These are phyloP conservation scores for Trissoscelio sp. DNA, from an alignment of 2,888 invertebrate genomes.

Conservation along the genomic window DNA sequence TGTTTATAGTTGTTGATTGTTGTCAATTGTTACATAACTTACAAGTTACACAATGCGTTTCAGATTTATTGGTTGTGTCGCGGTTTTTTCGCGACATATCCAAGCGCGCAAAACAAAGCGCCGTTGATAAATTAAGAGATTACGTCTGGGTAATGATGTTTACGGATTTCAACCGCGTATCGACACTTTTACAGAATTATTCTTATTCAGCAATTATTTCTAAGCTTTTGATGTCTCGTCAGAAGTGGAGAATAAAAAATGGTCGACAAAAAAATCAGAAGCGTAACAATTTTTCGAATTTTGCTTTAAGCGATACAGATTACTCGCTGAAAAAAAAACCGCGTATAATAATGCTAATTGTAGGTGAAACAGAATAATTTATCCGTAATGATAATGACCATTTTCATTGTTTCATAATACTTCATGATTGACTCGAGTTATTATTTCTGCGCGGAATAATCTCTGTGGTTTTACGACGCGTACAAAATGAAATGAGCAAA, in stretches of 20 bases:
- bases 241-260: too few relatives aligned
- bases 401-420: slow-evolving; percentile 66
- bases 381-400: slow-evolving; percentile 66
- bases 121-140: slow-evolving; percentile 12
- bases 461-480: slow-evolving; percentile 55
- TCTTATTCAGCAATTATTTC: too few relatives aligned
- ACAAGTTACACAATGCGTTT: slow-evolving; percentile 24
- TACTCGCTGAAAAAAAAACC: slow-evolving; percentile 48
- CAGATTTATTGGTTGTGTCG: background rate
- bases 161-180: slow-evolving; percentile 3
- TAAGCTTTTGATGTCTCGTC: too few relatives aligned
- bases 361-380: slow-evolving; percentile 66
- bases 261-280: background rate
- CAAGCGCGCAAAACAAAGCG: slow-evolving; percentile 7
- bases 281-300: slow-evolving; percentile 8
- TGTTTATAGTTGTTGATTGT: slow-evolving; percentile 41
- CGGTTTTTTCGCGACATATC: background rate
- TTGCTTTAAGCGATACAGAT: slow-evolving; percentile 47
- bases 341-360: slow-evolving; percentile 65
- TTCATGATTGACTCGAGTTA: slow-evolving; percentile 62
- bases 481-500: slow-evolving; percentile 54
- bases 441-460: slow-evolving; percentile 65
- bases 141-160: slow-evolving; percentile 21
- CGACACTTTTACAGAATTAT: background rate
- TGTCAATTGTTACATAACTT: slow-evolving; percentile 28